Evolutionary conservation across 2,113 vertebrate genomes (phyloP), one percentile per base, ranked within the genome.

Genomic region (Pimephales promelas): DNA sequence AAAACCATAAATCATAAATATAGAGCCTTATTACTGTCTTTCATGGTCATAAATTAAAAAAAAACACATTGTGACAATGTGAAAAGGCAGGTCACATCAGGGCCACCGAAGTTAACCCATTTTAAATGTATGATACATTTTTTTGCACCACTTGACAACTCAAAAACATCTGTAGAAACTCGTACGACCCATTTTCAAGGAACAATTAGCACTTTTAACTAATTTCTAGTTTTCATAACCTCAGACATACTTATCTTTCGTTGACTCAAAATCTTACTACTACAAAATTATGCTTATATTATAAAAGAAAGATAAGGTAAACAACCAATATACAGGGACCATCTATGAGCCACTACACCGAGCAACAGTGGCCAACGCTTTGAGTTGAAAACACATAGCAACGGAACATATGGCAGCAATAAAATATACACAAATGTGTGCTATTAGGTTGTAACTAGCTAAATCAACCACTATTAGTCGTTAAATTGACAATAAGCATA

Each of bases 311-410:
- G 9, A 22, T 31, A 54, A n/a, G 5, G n/a, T 11, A 20, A 18
- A 13, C 22, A 77, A 43, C 75, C 24, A 77, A n/a, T 24, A 40
- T 1, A 75, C 26, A n/a, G 31, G 10, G 1, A 57, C 11, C 31
- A 40, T 77, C 11, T 56, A 57, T 3, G 16, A 77, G 5, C 22
- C 36, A 45, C 28, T 36, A 59, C 31, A 18, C 56, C 45, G n/a
- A 61, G 22, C n/a, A 43, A 24, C 54, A 78, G 54, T 26, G 76
- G 73, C 52, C 49, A 56, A 8, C 36, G 73, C 26, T 28, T 76
- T 14, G 28, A 76, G 73, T 26, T 79, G n/a, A 79, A 79, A 14
- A 9, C 54, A 43, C 76, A 61, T 43, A 59, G 34, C 74, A 79
- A 78, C 56, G 45, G 56, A 78, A 7, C 36, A 79, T 36, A 79